Evolutionary conservation across 2,888 invertebrate genomes (phyloP), one percentile per base, ranked within the genome.

Genomic region (Spisula solida): DNA sequence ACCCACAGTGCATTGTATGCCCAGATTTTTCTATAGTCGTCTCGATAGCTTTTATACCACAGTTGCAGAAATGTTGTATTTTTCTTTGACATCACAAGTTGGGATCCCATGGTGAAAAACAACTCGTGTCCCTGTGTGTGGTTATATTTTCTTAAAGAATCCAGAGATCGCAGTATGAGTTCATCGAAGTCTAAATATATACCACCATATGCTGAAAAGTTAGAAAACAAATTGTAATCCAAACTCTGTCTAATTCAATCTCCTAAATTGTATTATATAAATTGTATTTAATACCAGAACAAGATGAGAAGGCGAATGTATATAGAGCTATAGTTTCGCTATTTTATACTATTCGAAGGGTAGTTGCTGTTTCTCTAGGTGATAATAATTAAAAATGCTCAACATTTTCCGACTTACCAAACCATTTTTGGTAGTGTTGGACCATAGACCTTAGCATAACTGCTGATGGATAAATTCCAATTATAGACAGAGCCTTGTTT

Each of bases 121-220:
- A 88, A 16, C 56, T 92, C 92, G 31, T 88, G 89, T 25, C 90
- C 92, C 81, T 90, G 90, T 41, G 86, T 86, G 47, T 89, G 82
- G 0, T 88, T 78, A 56, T 88, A 90, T n/a, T 29, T 31, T n/a
- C 90, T 55, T 2, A 92, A 70, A 5, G 87, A 81, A 18, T 89
- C 86, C 0, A 92, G n/a, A 1, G 89, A 84, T 2, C 89, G 88
- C 1, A 92, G 87, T 0, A 92, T 18, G 16, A 92, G 70, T 51
- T 90, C 90, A 81, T 92, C 92, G 56, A 88, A 90, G 66, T 92
- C 92, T 18, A 92, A n/a, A 75, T 92, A 92, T 18, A 90, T 60
- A 12, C 92, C 92, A 0, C 92, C 92, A 70, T 90, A 88, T 20
- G 75, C 92, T 92, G 83, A 41, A 88, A 88, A 25, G 34, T 25